A percentile compares a stretch with the other conserved stretches of the same genome.
Evolutionary conservation across 1,140 invertebrate genomes (phyloP).

Genomic region (Leguminivora glycinivorella): DNA sequence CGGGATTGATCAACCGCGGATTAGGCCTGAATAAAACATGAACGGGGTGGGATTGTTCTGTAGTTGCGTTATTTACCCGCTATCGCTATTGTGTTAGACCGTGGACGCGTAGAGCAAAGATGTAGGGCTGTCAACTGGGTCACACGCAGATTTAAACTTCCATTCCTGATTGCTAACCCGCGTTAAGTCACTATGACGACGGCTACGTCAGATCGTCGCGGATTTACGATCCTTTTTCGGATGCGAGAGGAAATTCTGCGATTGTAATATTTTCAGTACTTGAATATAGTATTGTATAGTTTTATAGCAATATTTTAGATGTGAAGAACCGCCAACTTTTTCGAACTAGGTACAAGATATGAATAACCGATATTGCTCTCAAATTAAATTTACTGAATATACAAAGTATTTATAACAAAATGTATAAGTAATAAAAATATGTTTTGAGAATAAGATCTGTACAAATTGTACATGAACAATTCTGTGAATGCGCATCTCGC

Average conservation of each 20-base stretch:
- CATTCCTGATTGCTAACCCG: not conserved
- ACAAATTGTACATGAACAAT: no score
- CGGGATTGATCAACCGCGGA: constrained; percentile 12
- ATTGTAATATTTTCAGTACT: no score
- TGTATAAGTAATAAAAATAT: no score
- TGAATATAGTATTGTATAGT: no score
- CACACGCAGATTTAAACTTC: not conserved
- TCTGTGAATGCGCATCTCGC: not conserved
- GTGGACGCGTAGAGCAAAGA: not conserved
- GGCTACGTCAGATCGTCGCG: not conserved
- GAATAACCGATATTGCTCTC: no score
- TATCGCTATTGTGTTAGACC: not conserved
- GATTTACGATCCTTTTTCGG: not conserved
- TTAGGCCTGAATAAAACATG: constrained; percentile 27
- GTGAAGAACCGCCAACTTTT: no score
- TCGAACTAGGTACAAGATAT: no score
- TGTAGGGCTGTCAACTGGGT: constrained; percentile 7
- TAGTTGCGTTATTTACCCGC: constrained; percentile 17
- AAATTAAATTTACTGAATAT: no score
- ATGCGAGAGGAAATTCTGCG: no score
- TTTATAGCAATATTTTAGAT: no score
- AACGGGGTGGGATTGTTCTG: not conserved
- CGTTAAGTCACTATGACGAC: not conserved
- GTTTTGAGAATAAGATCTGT: no score
- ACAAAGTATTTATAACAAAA: no score